Percentiles rank a stretch among this genome's conserved stretches.
These are phyloP conservation scores for Octodon degus DNA, from an alignment of 2,113 vertebrate genomes.

Conservation along the genomic window DNA sequence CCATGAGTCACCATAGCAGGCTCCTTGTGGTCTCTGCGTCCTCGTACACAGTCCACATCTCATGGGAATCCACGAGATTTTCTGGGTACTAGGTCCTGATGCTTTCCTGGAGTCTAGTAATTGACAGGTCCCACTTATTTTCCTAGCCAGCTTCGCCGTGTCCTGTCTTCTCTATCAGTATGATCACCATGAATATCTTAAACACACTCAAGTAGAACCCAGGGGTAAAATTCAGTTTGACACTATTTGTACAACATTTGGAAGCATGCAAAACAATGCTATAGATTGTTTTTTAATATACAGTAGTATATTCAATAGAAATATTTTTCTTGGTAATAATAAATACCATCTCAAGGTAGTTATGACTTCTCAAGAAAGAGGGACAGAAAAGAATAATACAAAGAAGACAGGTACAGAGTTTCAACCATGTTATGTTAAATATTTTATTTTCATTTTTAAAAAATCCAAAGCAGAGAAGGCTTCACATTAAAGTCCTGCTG, in stretches of 20 bases:
- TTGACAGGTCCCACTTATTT: not conserved
- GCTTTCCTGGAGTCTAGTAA: not conserved
- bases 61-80: not conserved
- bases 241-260: not conserved
- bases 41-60: not conserved
- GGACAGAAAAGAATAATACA: not conserved
- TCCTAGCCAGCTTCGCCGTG: not conserved
- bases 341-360: not conserved
- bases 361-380: conserved; percentile 7
- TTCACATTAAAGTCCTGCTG: not conserved
- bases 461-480: not conserved
- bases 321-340: not conserved
- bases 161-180: not conserved
- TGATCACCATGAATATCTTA: not conserved
- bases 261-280: conserved; percentile 13
- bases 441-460: not conserved
- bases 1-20: not conserved
- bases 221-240: not conserved
- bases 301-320: not conserved
- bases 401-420: not conserved
- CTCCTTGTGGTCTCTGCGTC: not conserved
- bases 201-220: not conserved
- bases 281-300: not conserved
- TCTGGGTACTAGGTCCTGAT: not conserved
- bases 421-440: not conserved